Evolutionary conservation across 2,113 vertebrate species (phyloP), one percentile per base, ranked within the genome.

Genomic region (Melanerpes aurifrons): DNA sequence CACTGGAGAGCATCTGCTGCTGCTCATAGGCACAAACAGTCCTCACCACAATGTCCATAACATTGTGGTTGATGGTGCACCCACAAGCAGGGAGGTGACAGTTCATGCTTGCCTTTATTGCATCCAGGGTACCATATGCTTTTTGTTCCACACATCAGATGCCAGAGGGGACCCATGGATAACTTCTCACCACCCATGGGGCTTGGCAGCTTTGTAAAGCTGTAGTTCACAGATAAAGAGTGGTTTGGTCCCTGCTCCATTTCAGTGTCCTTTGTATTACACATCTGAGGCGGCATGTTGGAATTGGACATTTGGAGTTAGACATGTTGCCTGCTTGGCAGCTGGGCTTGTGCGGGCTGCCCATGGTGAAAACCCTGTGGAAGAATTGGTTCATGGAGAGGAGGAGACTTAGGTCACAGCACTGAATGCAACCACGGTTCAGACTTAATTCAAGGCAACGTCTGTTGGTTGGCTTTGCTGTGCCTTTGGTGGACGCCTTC

Each of bases 111-210:
- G 0, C 61, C 82, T 73, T 7, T 53, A 1, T 47, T 72, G 35
- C 2, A 1, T 82, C 63, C 70, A 21, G 12, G 47, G 10, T 66
- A 8, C 68, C 24, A 0, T 64, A n/a, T n/a, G 18, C 29, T 68
- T 53, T 37, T 74, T 12, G 9, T 70, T 82, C 28, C 17, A 24
- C 76, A 80, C 43, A 16, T 64, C 61, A 45, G 63, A 14, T 67
- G 20, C 29, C 48, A 58, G 19, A 70, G 48, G n/a, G 58, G 82
- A 66, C 56, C 1, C 1, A 50, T 82, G 67, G 24, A 7, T 69
- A 62, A 67, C 57, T 79, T 67, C 35, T 82, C 13, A 15, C 18
- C 0, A 0, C 63, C 40, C 3, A 1, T 0, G 0, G 63, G 63
- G 18, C 19, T 76, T 56, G 53, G 32, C 56, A 86, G 67, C 77